phyloP scores from a whole-genome alignment of 2,113 vertebrate genomes.

The Otolemur garnettii region DNA sequence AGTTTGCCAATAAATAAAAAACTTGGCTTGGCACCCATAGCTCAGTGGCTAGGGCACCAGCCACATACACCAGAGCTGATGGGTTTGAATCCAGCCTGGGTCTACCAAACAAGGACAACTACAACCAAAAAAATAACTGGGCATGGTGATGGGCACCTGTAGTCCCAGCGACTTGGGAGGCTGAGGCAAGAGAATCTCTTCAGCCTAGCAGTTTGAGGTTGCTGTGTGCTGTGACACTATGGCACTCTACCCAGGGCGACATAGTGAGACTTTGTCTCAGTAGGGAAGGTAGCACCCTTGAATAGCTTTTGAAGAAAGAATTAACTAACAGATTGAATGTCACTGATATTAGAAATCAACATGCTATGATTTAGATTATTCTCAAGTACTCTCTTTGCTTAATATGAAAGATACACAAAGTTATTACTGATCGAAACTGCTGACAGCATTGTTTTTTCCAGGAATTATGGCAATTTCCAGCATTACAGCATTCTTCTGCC shows the following conservation, averaged over 20 bases:
- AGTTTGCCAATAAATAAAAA: neutral
- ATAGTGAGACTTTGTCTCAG: neutral
- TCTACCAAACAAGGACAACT: no score
- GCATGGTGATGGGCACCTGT: no score
- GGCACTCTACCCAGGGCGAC: no score
- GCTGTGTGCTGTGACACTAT: no score
- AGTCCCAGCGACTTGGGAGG: no score
- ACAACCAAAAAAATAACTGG: no score
- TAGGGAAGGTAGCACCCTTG: neutral
- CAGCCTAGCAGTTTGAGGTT: no score
- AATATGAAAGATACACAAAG: neutral
- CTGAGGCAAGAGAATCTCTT: no score
- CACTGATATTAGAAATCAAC: neutral
- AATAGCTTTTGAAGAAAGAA: neutral
- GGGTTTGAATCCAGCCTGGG: no score
- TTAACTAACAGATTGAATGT: neutral
- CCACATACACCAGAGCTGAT: no score
- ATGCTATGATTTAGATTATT: neutral
- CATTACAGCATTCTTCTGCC: neutral
- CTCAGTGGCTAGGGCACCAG: no score
- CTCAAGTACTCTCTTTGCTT: neutral
- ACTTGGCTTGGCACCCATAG: no score
- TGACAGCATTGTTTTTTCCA: neutral
- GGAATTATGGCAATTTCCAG: neutral
- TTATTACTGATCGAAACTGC: neutral